Conservation (phyloP, 2,797 vertebrate species). For the Sebastes vulpes region DNA sequence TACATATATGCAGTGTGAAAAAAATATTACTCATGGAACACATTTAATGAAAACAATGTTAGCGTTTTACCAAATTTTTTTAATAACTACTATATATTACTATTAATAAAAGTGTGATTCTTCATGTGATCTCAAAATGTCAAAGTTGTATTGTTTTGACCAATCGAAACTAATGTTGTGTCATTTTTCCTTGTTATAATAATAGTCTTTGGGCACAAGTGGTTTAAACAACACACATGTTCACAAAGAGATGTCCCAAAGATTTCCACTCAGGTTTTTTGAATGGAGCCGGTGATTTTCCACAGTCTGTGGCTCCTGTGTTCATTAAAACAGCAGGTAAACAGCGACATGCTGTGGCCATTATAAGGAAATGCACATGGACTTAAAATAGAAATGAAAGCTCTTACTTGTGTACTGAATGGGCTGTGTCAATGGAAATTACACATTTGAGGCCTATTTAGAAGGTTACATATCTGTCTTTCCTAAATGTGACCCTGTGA, state of each 20-base stretch:
- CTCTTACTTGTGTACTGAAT: neutral
- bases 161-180: too few species aligned
- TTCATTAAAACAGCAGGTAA: neutral
- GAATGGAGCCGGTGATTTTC: slow-evolving; percentile 29
- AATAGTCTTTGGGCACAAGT: neutral
- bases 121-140: neutral
- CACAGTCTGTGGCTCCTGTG: neutral
- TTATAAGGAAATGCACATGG: neutral
- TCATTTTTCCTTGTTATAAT: neutral
- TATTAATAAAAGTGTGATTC: neutral
- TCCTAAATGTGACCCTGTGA: neutral
- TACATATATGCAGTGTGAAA: neutral
- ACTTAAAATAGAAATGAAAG: neutral
- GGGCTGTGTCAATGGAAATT: neutral
- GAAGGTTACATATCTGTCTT: neutral
- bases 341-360: slow-evolving; percentile 30
- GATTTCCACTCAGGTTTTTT: neutral
- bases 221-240: neutral
- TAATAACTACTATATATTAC: neutral
- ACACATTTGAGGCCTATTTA: neutral
- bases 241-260: neutral
- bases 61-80: neutral
- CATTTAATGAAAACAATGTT: neutral
- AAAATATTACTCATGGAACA: neutral
- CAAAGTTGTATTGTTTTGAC: neutral